phyloP scores from a whole-genome alignment of 2,888 invertebrate genomes.

The Alentia gelatinosa region DNA sequence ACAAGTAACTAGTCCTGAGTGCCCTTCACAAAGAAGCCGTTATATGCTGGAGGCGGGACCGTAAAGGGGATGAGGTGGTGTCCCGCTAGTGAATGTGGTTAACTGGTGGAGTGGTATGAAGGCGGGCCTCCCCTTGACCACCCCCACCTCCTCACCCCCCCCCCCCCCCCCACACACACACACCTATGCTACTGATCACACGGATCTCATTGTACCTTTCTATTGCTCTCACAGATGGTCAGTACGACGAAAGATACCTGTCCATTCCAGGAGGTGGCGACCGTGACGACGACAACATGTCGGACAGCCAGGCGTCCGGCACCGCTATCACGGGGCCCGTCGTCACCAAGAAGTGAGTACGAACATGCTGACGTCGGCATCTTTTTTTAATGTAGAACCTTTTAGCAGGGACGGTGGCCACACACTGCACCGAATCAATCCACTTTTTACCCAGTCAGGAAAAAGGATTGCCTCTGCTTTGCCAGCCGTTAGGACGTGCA shows the following conservation, averaged over 20 bases:
- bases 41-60: neutral
- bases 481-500: neutral
- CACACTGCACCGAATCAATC: neutral
- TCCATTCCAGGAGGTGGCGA: conserved; percentile 41
- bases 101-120: neutral
- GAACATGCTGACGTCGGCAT: neutral
- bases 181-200: no score
- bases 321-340: conserved; percentile 60
- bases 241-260: conserved; percentile 54
- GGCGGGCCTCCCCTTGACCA: neutral
- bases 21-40: no score
- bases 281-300: conserved; percentile 56
- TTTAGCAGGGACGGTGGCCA: neutral
- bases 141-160: neutral
- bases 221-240: neutral
- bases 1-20: no score
- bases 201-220: neutral
- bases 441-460: neutral
- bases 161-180: no score
- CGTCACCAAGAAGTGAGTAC: conserved; percentile 56
- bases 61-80: neutral
- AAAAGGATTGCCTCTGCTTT: neutral
- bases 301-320: conserved; percentile 58
- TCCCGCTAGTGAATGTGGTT: neutral
- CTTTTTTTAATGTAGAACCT: neutral